Evolutionary conservation across 2,113 vertebrate genomes (phyloP).

Genomic region (Oncorhynchus gorbuscha): DNA sequence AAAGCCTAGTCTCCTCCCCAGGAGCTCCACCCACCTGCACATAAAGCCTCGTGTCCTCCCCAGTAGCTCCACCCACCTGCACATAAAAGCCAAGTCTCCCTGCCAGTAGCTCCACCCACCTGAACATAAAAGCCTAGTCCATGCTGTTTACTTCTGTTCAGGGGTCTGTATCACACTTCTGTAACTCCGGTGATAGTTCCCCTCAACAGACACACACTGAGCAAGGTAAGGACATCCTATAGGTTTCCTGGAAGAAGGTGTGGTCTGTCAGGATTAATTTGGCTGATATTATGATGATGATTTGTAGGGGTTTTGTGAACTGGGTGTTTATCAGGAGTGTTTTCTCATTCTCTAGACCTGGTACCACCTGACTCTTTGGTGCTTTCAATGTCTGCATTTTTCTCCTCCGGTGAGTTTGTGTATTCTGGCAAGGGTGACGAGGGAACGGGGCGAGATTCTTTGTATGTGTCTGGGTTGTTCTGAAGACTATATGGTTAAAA

Average conservation of each 20-base stretch:
- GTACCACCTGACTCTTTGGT: background rate
- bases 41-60: no score
- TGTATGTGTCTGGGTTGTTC: background rate
- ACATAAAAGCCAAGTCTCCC: no score
- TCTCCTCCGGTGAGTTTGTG: background rate
- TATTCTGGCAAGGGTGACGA: background rate
- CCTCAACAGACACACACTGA: conserved; percentile 65
- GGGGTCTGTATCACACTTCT: conserved; percentile 75
- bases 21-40: no score
- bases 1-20: no score
- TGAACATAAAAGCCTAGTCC: conserved; percentile 78
- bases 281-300: background rate
- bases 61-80: no score
- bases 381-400: conserved; percentile 10
- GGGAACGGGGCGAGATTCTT: background rate
- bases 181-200: conserved; percentile 71
- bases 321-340: background rate
- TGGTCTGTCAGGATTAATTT: background rate
- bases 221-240: conserved; percentile 78
- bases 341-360: background rate
- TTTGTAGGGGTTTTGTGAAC: background rate
- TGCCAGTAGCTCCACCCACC: no score
- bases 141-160: conserved; percentile 78
- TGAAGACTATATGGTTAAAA: background rate
- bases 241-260: background rate